Evolutionary conservation across 1,140 invertebrate species (phyloP).

Genomic region (Bombus superbus): DNA sequence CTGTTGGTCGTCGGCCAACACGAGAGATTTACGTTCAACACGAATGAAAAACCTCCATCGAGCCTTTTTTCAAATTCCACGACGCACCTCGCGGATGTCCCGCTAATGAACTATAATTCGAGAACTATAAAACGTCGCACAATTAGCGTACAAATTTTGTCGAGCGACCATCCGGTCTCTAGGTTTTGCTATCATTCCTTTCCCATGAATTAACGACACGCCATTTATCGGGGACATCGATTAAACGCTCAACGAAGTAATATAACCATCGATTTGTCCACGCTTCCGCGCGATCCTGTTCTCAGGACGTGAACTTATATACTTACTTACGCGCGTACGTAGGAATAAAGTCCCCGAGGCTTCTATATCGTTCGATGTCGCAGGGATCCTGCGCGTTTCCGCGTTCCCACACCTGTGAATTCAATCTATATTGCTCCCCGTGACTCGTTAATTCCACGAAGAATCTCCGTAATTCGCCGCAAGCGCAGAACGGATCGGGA

Average conservation of each 20-base stretch:
- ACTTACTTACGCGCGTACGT: neutral
- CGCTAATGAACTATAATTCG: conserved; percentile 16
- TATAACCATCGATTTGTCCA: conserved; percentile 53
- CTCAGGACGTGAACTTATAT: neutral
- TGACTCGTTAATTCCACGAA: conserved; percentile 12
- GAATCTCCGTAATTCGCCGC: conserved; percentile 19
- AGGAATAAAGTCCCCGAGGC: neutral
- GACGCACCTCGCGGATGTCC: conserved; percentile 7
- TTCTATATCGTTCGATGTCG: neutral
- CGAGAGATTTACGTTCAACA: conserved; percentile 53
- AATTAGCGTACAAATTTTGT: conserved; percentile 36
- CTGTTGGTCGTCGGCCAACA: conserved; percentile 12
- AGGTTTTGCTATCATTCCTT: too few species aligned
- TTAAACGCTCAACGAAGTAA: conserved; percentile 40
- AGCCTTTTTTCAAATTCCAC: conserved; percentile 2
- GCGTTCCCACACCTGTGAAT: conserved; percentile 26
- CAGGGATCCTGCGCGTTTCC: conserved; percentile 9
- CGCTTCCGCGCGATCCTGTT: conserved; percentile 31
- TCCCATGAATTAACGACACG: neutral
- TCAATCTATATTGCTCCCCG: conserved; percentile 18
- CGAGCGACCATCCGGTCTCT: neutral
- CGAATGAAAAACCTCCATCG: conserved; percentile 43
- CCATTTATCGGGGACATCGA: conserved; percentile 28
- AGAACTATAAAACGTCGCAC: neutral
- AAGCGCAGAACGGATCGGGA: neutral